phyloP scores from a whole-genome alignment of 2,888 invertebrate genomes.

The Andrena bicolor region DNA sequence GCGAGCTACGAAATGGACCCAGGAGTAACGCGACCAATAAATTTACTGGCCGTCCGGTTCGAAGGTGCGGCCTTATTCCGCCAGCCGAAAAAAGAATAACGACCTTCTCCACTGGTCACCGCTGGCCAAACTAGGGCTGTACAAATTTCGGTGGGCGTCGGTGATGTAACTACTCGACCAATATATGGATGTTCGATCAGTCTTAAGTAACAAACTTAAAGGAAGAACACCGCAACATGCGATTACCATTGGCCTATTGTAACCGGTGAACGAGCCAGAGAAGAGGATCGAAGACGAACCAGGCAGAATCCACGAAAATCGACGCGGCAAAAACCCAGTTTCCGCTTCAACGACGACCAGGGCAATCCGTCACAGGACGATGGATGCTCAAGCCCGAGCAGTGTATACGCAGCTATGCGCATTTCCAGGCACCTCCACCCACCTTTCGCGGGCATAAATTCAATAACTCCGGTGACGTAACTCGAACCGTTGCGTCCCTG shows the following conservation, averaged over 20 bases:
- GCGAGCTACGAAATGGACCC: slow-evolving; percentile 74
- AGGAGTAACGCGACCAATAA: slow-evolving; percentile 74
- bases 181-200: too few species aligned
- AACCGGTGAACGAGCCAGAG: too few species aligned
- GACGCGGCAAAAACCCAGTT: slow-evolving; percentile 27
- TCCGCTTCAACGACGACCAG: neutral
- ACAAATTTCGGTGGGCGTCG: too few species aligned
- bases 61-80: slow-evolving; percentile 64
- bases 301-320: neutral
- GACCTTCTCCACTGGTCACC: too few species aligned
- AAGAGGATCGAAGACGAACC: neutral
- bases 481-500: slow-evolving; percentile 49
- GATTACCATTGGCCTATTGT: too few species aligned
- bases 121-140: too few species aligned
- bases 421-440: slow-evolving; percentile 53
- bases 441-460: slow-evolving; percentile 59
- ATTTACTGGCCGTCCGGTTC: slow-evolving; percentile 68
- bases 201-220: too few species aligned
- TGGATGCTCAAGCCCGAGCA: slow-evolving; percentile 27
- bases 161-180: too few species aligned
- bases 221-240: too few species aligned
- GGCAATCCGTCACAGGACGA: slow-evolving; percentile 34
- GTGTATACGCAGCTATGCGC: slow-evolving; percentile 33
- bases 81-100: slow-evolving; percentile 25
- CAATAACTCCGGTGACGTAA: slow-evolving; percentile 58